Base-by-base conservation (phyloP, 2,113 vertebrate species). In the Lepus europaeus region DNA sequence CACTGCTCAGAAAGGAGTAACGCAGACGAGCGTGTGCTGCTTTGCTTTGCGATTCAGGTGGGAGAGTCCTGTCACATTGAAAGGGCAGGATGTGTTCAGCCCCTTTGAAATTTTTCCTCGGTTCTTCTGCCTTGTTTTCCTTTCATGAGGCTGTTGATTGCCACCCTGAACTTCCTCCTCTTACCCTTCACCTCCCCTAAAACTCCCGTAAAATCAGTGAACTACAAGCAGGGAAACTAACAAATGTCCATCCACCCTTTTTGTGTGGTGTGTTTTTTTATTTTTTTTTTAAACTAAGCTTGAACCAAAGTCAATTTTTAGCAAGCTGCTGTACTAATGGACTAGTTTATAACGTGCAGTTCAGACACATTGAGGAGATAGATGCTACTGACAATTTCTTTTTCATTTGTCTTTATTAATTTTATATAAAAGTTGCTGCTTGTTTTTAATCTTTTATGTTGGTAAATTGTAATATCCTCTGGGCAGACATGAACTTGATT, bases 281-380 rank as follows among this genome's bases (percentile, higher is more conserved):
- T 64, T 98, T 97, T 98, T 98, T 98, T 98, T 98, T 97, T 97
- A 89, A 98, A 99, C 98, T 98, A 99, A 99, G 99, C 99, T 99
- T 99, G 98, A 99, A 99, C 99, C 99, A 99, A 99, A 99, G 99
- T 99, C 98, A 98, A 99, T 99, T 99, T 98, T 99, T 99, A 99
- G 98, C 99, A 99, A 99, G 99, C 99, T 99, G 99, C 99, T 99
- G 99, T 99, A 99, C 99, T 99, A 99, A 99, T 98, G 98, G 97
- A 98, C 98, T 99, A 99, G 99, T 99, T 98, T 98, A 97, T 98
- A 96, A 98, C 98, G 98, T 98, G 98, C 98, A 98, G 98, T 99
- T 99, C 98, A 98, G 98, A 98, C 97, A 98, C 98, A 98, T 98
- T 98, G 98, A 99, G 98, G 98, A 98, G 98, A 98, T 98, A 98